Percentiles rank a stretch among this genome's conserved stretches.
phyloP scores from a whole-genome alignment of 2,113 vertebrate genomes.

The Eleginops maclovinus region DNA sequence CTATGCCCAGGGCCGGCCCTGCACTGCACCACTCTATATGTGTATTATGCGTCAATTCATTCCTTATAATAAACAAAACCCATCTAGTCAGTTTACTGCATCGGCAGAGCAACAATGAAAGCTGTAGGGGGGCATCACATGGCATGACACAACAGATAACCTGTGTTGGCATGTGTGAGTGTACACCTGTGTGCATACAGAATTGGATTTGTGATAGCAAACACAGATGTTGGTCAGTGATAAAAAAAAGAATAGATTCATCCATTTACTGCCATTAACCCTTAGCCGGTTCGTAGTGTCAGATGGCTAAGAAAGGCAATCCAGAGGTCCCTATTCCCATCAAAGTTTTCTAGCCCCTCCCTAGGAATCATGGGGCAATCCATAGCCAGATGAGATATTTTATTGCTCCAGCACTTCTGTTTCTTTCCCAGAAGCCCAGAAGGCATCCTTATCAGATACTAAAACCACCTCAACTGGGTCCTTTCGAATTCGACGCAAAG shows the following conservation, averaged over 20 bases:
- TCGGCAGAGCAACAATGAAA: constrained; percentile 12
- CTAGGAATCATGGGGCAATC: background rate
- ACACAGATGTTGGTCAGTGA: constrained; percentile 12
- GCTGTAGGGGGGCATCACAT: background rate
- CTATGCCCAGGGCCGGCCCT: too few relatives aligned
- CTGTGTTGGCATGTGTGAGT: constrained; percentile 16
- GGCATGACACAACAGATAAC: constrained; percentile 13
- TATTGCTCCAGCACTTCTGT: background rate
- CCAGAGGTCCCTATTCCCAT: background rate
- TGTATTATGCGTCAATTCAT: constrained; percentile 15
- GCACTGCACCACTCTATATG: background rate
- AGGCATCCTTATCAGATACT: background rate
- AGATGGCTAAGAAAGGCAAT: background rate
- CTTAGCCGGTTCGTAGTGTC: background rate
- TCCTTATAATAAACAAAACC: background rate
- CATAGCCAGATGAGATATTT: background rate
- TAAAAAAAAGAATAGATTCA: constrained; percentile 2
- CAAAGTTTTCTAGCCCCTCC: background rate
- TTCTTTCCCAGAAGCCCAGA: background rate
- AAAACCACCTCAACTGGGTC: background rate
- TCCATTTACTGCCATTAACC: background rate
- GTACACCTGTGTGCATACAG: constrained; percentile 1
- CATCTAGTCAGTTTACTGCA: background rate
- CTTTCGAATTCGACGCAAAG: background rate
- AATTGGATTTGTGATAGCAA: background rate